Evolutionary conservation across 2,797 vertebrate genomes (phyloP).

Genomic region (Phaenicophaeus curvirostris): DNA sequence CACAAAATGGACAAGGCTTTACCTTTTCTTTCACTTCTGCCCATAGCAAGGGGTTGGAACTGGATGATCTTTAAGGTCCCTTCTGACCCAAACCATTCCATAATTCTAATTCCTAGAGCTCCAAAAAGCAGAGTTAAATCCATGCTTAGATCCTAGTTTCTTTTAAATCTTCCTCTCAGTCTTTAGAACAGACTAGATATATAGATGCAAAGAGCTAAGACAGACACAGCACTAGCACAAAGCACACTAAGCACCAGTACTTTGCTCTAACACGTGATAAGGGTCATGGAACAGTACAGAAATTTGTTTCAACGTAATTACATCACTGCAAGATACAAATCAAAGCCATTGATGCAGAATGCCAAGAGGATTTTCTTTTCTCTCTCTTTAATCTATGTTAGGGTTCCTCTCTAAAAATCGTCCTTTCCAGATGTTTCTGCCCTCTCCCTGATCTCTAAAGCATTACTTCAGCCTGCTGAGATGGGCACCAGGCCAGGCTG

Average conservation of each 20-base stretch:
- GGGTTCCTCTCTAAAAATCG: background rate
- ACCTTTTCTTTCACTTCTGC: background rate
- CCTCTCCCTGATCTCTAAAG: background rate
- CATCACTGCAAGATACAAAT: background rate
- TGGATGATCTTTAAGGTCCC: too few species aligned
- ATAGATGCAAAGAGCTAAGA: background rate
- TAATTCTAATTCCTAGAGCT: background rate
- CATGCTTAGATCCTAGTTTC: background rate
- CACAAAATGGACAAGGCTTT: background rate
- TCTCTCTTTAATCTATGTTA: background rate
- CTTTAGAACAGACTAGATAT: background rate
- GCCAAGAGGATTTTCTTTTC: background rate
- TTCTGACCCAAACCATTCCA: too few species aligned
- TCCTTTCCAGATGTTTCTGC: background rate
- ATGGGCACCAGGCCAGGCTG: constrained; percentile 5
- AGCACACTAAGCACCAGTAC: background rate
- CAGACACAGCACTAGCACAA: background rate
- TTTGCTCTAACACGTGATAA: background rate
- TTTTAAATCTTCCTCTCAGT: background rate
- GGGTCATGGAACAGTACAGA: rapidly evolving
- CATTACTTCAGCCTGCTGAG: background rate
- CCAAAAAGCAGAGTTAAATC: background rate
- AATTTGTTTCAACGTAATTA: background rate
- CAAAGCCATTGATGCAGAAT: background rate
- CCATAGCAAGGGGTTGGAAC: too few species aligned